phyloP scores from a whole-genome alignment of 2,113 vertebrate species.

The Chaetorhynchus papuensis region DNA sequence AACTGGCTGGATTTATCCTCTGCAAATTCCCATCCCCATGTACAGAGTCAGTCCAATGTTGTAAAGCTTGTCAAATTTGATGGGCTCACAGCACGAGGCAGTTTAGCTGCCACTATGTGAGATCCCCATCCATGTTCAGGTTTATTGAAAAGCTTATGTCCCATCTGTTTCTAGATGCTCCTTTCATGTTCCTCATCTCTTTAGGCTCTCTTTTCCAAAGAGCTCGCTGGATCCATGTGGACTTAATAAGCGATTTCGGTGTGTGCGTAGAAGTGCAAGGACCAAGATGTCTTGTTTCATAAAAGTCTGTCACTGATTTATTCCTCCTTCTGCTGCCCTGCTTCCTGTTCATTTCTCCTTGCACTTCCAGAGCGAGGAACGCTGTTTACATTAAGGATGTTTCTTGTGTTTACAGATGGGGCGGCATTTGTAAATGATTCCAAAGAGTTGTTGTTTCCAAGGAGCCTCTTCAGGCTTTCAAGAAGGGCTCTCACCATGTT shows the following conservation, averaged over 20 bases:
- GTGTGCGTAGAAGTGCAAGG: neutral
- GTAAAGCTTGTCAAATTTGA: constrained; percentile 43
- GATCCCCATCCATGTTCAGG: neutral
- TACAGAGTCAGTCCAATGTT: neutral
- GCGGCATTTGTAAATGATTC: constrained; percentile 40
- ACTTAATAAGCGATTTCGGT: neutral
- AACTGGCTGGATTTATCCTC: constrained; percentile 11
- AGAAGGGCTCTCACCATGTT: neutral
- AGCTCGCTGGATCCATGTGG: neutral
- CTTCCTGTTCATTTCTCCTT: constrained; percentile 59
- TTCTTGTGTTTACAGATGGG: constrained; percentile 65
- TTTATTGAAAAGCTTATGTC: constrained; percentile 49
- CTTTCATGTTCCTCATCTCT: constrained; percentile 30
- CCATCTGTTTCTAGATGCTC: constrained; percentile 43
- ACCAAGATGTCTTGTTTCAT: constrained; percentile 51
- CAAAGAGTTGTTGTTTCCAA: constrained; percentile 6
- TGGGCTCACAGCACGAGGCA: constrained; percentile 43
- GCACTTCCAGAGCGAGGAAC: neutral
- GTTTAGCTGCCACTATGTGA: neutral
- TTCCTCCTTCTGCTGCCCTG: constrained; percentile 34
- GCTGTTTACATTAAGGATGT: constrained; percentile 53
- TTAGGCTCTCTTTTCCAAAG: constrained; percentile 15
- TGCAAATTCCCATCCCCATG: constrained; percentile 5
- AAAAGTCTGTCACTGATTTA: constrained; percentile 37
- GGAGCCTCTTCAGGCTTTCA: neutral